These are phyloP conservation scores for Drosophila santomea DNA, from an alignment of 1,140 invertebrate genomes.

Conservation along the genomic window DNA sequence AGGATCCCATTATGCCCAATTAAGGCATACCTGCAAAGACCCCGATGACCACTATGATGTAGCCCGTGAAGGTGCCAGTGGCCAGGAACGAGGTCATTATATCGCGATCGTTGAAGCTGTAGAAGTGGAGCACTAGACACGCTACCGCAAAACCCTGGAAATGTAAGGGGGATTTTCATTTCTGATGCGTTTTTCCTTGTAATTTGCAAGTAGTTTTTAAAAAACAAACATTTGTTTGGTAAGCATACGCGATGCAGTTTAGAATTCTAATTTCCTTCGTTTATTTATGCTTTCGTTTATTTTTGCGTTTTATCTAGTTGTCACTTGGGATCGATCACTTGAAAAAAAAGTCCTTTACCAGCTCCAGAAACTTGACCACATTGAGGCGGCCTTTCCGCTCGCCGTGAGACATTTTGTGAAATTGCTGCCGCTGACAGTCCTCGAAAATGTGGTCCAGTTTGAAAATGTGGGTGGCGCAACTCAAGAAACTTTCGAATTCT, in stretches of 20 bases:
- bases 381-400: conserved; percentile 75
- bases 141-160: conserved; percentile 73
- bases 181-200: neutral
- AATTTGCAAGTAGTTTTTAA: conserved; percentile 4
- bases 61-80: conserved; percentile 81
- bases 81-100: conserved; percentile 82
- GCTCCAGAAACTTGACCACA: conserved; percentile 81
- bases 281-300: neutral
- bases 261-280: neutral
- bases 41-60: conserved; percentile 76
- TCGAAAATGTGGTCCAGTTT: conserved; percentile 45
- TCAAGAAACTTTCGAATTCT: neutral
- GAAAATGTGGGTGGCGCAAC: conserved; percentile 3
- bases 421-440: conserved; percentile 36
- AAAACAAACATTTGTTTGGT: neutral
- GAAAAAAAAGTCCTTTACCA: conserved; percentile 64
- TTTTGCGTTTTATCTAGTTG: neutral
- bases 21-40: conserved; percentile 70
- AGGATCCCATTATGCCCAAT: neutral
- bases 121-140: conserved; percentile 79
- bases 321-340: neutral
- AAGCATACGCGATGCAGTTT: neutral
- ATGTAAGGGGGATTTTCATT: neutral
- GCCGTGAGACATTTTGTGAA: conserved; percentile 78
- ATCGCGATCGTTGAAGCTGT: conserved; percentile 84